A percentile compares a stretch with the other conserved stretches of the same genome.
phyloP scores from a whole-genome alignment of 2,888 invertebrate genomes.

The Lissonota sp. region DNA sequence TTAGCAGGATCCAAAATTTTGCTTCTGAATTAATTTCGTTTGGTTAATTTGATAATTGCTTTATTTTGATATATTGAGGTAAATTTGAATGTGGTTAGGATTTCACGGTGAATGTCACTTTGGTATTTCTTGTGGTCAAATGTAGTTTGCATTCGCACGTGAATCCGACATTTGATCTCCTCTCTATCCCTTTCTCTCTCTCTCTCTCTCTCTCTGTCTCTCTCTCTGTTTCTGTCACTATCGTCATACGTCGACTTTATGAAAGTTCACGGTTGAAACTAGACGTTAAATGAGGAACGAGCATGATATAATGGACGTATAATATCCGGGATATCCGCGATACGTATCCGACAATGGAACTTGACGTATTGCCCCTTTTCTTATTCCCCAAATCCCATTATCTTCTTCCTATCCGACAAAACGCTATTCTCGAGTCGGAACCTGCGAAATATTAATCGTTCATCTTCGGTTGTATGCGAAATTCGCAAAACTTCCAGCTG shows the following conservation, averaged over 20 bases:
- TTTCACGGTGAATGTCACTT: neutral
- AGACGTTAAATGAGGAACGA: conserved; percentile 31
- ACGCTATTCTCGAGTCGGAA: conserved; percentile 13
- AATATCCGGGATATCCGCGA: conserved; percentile 29
- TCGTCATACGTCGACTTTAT: conserved; percentile 39
- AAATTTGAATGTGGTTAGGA: neutral
- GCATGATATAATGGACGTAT: conserved; percentile 2
- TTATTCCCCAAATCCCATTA: neutral
- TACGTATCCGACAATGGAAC: conserved; percentile 34
- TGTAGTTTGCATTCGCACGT: no score
- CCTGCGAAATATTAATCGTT: conserved; percentile 4
- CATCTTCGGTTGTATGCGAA: no score
- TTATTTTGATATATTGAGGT: neutral
- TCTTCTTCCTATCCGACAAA: conserved; percentile 43
- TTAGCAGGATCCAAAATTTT: no score
- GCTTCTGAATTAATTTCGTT: no score
- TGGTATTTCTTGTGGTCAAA: neutral
- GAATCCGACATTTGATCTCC: neutral
- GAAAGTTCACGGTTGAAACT: conserved; percentile 33
- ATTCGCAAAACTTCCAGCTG: conserved; percentile 13
- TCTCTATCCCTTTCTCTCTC: neutral
- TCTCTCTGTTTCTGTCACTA: neutral
- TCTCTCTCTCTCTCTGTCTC: neutral
- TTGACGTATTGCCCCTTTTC: conserved; percentile 35
- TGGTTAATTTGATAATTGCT: no score